Percentiles rank a stretch among this genome's conserved stretches.
phyloP scores from a whole-genome alignment of 2,888 invertebrate genomes.

The Glyphotaelius pellucidus region DNA sequence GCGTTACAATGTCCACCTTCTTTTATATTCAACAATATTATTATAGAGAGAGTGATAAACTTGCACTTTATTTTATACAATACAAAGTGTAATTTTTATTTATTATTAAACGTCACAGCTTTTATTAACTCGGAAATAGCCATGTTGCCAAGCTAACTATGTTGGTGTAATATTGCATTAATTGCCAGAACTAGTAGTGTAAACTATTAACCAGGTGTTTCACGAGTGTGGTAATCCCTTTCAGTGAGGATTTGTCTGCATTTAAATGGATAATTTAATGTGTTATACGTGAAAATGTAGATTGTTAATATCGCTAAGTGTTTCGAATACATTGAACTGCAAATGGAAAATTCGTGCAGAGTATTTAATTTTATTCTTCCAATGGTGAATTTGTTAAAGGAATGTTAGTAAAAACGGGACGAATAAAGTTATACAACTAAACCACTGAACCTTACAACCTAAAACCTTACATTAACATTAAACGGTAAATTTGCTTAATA shows the following conservation, averaged over 20 bases:
- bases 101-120: not conserved
- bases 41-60: not conserved
- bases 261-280: constrained; percentile 2
- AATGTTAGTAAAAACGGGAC: no score
- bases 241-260: not conserved
- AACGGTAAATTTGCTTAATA: no score
- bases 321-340: not conserved
- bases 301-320: not conserved
- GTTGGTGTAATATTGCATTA: not conserved
- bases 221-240: not conserved
- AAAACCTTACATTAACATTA: no score
- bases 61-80: not conserved
- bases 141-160: not conserved
- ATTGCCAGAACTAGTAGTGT: not conserved
- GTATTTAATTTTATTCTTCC: not conserved
- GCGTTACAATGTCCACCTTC: no score
- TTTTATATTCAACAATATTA: not conserved
- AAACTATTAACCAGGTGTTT: not conserved
- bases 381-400: not conserved
- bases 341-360: not conserved
- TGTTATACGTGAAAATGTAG: not conserved
- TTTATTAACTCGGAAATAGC: not conserved
- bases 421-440: no score
- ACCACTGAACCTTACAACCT: no score
- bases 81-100: not conserved